These are phyloP conservation scores for Phalangium opilio DNA, from an alignment of 2,888 invertebrate species.

Conservation along the genomic window DNA sequence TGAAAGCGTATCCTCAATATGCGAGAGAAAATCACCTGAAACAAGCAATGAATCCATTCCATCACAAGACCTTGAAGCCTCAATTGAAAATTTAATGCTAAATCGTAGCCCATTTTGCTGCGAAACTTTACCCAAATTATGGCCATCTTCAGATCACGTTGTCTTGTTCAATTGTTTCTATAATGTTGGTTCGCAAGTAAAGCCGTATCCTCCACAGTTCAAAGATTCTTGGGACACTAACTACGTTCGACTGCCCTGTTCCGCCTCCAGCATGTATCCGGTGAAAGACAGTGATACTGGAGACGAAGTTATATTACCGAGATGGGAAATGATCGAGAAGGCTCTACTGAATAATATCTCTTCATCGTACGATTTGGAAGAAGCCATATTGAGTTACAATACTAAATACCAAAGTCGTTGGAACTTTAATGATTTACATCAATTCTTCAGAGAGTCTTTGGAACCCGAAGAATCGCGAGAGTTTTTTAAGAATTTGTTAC, in stretches of 20 bases:
- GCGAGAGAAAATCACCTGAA: no score
- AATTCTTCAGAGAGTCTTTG: conserved; percentile 27
- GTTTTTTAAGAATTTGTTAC: conserved; percentile 41
- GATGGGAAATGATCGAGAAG: conserved; percentile 30
- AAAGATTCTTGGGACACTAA: conserved; percentile 61
- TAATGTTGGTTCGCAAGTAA: conserved; percentile 5
- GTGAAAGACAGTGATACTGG: conserved; percentile 40
- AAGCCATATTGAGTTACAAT: conserved; percentile 33
- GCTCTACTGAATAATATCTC: conserved; percentile 24
- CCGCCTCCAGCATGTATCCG: conserved; percentile 57
- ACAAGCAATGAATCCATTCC: no score
- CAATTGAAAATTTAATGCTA: neutral
- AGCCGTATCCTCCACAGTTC: conserved; percentile 27
- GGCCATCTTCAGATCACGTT: conserved; percentile 9
- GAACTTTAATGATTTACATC: conserved; percentile 30
- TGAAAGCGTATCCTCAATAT: no score
- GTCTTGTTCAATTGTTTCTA: conserved; percentile 7
- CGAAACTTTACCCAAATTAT: conserved; percentile 8
- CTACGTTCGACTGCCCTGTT: conserved; percentile 73
- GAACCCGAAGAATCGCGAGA: conserved; percentile 18
- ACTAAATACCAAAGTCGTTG: conserved; percentile 27
- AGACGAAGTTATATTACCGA: no score
- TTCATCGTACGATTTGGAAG: conserved; percentile 27
- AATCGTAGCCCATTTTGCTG: conserved; percentile 11
- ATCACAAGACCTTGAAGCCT: no score